phyloP scores from a whole-genome alignment of 2,888 invertebrate genomes.

The Atrina japonica region DNA sequence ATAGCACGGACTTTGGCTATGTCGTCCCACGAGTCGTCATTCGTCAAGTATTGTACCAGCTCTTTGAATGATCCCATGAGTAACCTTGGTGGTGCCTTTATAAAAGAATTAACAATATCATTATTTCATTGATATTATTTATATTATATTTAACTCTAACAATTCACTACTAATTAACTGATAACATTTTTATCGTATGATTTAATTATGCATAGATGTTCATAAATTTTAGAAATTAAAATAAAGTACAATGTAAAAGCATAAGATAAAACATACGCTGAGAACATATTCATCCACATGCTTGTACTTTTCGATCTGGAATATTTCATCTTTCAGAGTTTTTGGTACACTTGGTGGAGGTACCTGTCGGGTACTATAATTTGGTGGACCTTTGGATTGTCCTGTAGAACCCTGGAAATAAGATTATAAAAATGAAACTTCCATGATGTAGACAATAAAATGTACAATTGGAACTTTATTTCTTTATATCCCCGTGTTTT shows the following conservation, averaged over 20 bases:
- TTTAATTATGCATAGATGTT: too few species aligned
- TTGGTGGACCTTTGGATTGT: conserved; percentile 37
- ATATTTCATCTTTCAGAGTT: conserved; percentile 63
- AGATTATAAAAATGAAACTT: too few species aligned
- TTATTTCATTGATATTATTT: background rate
- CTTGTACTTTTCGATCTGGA: conserved; percentile 58
- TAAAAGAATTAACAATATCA: conserved; percentile 1
- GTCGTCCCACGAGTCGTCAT: conserved; percentile 59
- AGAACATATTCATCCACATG: conserved; percentile 67
- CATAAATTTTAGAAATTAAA: too few species aligned
- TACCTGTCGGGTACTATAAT: conserved; percentile 56
- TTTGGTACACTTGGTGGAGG: conserved; percentile 70
- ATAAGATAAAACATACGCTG: conserved; percentile 45
- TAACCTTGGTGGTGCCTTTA: conserved; percentile 62
- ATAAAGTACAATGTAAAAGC: background rate
- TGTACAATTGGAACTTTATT: too few species aligned
- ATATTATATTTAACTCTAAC: too few species aligned
- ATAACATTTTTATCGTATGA: background rate
- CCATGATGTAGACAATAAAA: too few species aligned
- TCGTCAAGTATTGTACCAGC: conserved; percentile 63
- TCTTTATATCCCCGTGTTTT: too few species aligned
- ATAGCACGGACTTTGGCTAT: conserved; percentile 70
- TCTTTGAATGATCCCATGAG: conserved; percentile 67
- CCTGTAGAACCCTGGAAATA: too few species aligned
- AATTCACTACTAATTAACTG: background rate